Percentiles rank a stretch among this genome's conserved stretches.
These are phyloP conservation scores for Hiodon tergisus DNA, from an alignment of 2,113 vertebrate genomes.

Conservation along the genomic window DNA sequence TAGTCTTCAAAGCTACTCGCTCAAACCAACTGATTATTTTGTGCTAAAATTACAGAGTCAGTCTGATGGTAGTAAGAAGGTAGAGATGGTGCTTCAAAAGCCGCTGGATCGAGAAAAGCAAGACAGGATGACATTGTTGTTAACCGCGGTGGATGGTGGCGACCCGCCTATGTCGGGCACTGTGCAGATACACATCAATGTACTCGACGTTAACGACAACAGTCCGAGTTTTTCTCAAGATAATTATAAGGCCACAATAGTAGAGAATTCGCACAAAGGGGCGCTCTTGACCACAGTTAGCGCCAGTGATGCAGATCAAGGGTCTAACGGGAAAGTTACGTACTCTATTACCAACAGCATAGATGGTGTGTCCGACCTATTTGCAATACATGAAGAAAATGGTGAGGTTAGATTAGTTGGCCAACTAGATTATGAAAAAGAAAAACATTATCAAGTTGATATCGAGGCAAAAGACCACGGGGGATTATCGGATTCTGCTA, in stretches of 20 bases:
- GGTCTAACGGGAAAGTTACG: constrained; percentile 22
- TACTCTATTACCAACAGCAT: constrained; percentile 28
- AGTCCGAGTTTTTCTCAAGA: constrained; percentile 30
- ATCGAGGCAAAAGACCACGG: constrained; percentile 29
- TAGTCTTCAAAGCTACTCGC: constrained; percentile 69
- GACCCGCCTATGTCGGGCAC: constrained; percentile 36
- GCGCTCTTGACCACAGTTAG: constrained; percentile 30
- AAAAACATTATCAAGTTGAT: constrained; percentile 25
- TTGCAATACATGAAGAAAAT: constrained; percentile 19
- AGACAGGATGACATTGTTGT: constrained; percentile 19
- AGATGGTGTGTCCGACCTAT: constrained; percentile 11
- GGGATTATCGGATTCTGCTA: constrained; percentile 27
- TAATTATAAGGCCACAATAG: constrained; percentile 20
- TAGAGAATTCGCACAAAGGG: constrained; percentile 27
- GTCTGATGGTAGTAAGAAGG: constrained; percentile 63
- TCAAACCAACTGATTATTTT: constrained; percentile 66
- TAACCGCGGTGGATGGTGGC: constrained; percentile 39
- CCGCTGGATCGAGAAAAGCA: constrained; percentile 36
- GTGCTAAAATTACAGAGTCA: constrained; percentile 60
- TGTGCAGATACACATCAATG: constrained; percentile 26
- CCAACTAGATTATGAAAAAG: constrained; percentile 30
- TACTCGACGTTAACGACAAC: constrained; percentile 39
- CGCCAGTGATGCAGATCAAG: constrained; percentile 37
- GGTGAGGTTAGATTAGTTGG: constrained; percentile 27
- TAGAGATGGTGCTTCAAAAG: constrained; percentile 40